phyloP scores from a whole-genome alignment of 2,113 vertebrate species.

The Thymallus thymallus region DNA sequence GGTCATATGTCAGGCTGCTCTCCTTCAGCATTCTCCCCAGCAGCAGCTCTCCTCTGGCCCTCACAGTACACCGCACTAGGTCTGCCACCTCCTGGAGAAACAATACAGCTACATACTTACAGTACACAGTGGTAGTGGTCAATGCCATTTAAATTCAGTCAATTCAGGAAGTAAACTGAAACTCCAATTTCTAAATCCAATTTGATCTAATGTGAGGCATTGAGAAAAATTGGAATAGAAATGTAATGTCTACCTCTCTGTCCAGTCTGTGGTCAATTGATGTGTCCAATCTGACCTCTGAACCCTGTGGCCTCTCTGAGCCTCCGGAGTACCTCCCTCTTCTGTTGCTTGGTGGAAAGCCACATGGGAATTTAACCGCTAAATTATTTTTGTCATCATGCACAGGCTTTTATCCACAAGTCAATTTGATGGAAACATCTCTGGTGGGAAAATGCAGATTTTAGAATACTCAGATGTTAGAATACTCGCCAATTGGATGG shows the following conservation, averaged over 20 bases:
- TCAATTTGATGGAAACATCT: no score
- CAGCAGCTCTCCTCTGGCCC: conserved; percentile 4
- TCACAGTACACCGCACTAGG: conserved; percentile 5
- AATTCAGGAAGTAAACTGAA: background rate
- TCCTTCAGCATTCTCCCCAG: background rate
- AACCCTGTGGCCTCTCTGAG: conserved; percentile 19
- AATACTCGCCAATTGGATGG: no score
- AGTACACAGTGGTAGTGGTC: background rate
- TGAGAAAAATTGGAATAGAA: background rate
- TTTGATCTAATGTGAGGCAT: background rate
- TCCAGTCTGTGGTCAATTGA: conserved; percentile 16
- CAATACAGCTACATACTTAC: background rate
- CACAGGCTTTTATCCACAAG: no score
- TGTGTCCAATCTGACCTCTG: conserved; percentile 11
- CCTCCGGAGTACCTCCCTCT: conserved; percentile 34
- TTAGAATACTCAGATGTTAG: no score
- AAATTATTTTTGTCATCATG: no score
- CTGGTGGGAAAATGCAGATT: no score
- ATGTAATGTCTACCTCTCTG: conserved; percentile 20
- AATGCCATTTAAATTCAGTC: background rate
- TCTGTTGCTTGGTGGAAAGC: conserved; percentile 12
- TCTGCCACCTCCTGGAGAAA: background rate
- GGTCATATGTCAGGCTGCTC: background rate
- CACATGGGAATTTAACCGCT: no score
- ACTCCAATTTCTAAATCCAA: background rate